Base-by-base conservation (phyloP, 2,888 invertebrate species). In the Pristionchus japonicus region DNA sequence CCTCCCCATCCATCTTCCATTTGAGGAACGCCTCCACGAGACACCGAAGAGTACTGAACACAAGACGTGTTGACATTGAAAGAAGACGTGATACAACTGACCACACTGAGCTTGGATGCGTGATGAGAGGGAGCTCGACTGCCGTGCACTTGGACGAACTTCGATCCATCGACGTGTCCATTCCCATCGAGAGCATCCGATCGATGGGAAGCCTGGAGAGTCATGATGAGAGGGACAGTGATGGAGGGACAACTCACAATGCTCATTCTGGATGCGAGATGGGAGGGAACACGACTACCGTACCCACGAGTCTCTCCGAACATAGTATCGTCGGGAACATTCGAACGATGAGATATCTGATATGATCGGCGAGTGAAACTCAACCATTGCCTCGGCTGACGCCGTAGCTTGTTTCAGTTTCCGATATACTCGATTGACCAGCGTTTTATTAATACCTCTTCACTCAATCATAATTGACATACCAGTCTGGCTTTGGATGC, bases 91-190 rank as follows among this genome's bases (percentile, higher is more conserved):
- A 61, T 13, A 17, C 23, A 74, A 61, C 83, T 84, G 11, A 84
- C 83, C 15, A 84, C 57, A 61, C 83, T 84, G 23, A 37, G 6
- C 37, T 37, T 84, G n/a, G 83, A 84, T 34, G 83, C 83, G 40
- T 84, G 83, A 61, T 84, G 83, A 9, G 83, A 57, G 31, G 57
- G 83, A 1, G 61, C 37, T 34, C 57, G 0, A 37, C 57, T 34
- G 27, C 74, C 74, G 6, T 74, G 27, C 4, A 37, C 74, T 37
- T 17, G 15, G 11, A 74, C 23, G 37, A 74, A 74, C 40, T 74
- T 37, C 40, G 74, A 37, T 17, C 74, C 74, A 37, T 31, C 74
- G 74, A 74, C 37, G 23, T 40, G 20, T 23, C 20, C 40, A 74
- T 17, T 74, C 20, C 4, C 40, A 17, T 20, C 37, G 74, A 23